Evolutionary conservation across 1,140 invertebrate genomes (phyloP).

Genomic region (Cydia fagiglandana): DNA sequence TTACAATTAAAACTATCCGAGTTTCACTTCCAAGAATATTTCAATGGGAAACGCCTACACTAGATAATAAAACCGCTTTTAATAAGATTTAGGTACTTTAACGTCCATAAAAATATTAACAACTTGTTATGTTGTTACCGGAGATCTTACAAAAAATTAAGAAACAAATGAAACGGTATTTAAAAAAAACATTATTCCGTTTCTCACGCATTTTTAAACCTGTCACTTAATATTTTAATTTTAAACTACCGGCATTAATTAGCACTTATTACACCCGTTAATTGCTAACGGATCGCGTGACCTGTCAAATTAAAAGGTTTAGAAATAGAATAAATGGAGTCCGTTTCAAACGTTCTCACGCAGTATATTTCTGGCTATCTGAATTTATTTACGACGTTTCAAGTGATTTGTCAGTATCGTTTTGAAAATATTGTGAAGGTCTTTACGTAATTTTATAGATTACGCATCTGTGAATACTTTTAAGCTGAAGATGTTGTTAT

Average conservation of each 20-base stretch:
- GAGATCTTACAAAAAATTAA: background rate
- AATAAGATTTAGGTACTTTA: too few relatives aligned
- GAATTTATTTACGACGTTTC: background rate
- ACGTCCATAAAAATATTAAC: too few relatives aligned
- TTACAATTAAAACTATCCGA: too few relatives aligned
- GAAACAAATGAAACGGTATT: background rate
- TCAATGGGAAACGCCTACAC: background rate
- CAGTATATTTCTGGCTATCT: background rate
- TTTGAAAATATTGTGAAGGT: background rate
- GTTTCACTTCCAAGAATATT: background rate
- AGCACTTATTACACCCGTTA: conserved; percentile 3
- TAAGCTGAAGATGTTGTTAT: background rate
- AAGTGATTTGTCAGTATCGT: background rate
- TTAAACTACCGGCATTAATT: conserved; percentile 20
- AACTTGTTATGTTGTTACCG: background rate
- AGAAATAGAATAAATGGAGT: conserved; percentile 7
- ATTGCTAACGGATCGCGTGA: conserved; percentile 22
- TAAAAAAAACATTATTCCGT: background rate
- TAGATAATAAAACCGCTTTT: too few relatives aligned
- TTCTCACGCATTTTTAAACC: conserved; percentile 11
- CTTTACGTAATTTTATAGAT: background rate
- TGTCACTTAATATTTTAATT: conserved; percentile 29
- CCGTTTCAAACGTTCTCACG: conserved; percentile 22
- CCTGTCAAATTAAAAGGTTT: conserved; percentile 15
- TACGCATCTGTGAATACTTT: background rate